phyloP scores from a whole-genome alignment of 2,888 invertebrate species.

The Geophilus truncorum region DNA sequence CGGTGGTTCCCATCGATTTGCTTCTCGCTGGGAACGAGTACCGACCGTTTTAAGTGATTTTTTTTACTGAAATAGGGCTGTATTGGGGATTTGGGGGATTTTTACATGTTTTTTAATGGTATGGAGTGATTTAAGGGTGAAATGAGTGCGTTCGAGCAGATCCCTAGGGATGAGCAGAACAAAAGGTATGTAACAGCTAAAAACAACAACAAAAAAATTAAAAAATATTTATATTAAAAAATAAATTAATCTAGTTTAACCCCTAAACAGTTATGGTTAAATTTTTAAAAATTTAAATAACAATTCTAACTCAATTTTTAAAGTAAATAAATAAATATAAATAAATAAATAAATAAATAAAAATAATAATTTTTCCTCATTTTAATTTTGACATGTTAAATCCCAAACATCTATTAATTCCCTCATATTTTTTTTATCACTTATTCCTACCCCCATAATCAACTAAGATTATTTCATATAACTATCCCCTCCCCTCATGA shows the following conservation, averaged over 20 bases:
- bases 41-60: not conserved
- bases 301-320: too few species aligned
- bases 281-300: not conserved
- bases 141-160: not conserved
- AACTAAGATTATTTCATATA: not conserved
- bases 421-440: not conserved
- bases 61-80: not conserved
- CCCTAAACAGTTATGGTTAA: too few species aligned
- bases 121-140: not conserved
- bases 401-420: not conserved
- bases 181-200: not conserved
- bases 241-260: too few species aligned
- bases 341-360: not conserved
- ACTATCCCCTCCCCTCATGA: not conserved
- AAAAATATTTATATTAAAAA: too few species aligned
- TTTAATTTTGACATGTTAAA: not conserved
- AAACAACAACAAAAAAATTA: not conserved
- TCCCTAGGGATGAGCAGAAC: not conserved
- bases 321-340: not conserved
- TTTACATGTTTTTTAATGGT: not conserved
- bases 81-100: not conserved
- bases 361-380: too few species aligned
- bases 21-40: not conserved
- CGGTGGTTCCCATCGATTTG: not conserved
- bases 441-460: not conserved